phyloP scores from a whole-genome alignment of 2,888 invertebrate genomes.

The Cacoxenus indagator region DNA sequence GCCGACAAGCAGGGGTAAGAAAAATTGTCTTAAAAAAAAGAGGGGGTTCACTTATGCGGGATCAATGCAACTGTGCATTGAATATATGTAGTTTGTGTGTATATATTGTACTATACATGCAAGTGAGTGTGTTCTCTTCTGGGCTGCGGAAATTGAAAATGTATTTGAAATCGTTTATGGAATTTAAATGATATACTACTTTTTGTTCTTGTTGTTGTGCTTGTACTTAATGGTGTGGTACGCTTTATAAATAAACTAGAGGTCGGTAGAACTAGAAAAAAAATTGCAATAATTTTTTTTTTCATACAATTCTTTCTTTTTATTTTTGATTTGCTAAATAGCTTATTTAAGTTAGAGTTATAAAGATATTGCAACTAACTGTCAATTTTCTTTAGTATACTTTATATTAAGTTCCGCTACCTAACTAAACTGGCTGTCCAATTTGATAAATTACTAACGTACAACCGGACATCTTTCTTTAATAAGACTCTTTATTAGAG shows the following conservation, averaged over 20 bases:
- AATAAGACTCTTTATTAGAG: no score
- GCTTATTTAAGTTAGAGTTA: no score
- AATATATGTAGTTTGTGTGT: no score
- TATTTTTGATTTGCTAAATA: no score
- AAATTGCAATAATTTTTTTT: background rate
- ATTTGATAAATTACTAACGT: no score
- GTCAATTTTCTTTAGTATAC: no score
- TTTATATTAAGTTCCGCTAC: no score
- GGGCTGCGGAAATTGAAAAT: constrained; percentile 36
- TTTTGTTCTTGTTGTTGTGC: background rate
- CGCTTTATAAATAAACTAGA: constrained; percentile 57
- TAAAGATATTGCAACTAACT: no score
- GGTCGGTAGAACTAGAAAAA: constrained; percentile 34
- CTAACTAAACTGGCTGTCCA: no score
- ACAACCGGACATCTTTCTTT: no score
- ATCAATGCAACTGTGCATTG: background rate
- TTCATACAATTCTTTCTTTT: background rate
- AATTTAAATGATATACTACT: constrained; percentile 46
- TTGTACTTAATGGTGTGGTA: constrained; percentile 29
- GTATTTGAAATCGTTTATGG: constrained; percentile 32
- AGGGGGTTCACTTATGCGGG: background rate
- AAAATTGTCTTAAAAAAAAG: background rate
- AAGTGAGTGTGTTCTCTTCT: background rate
- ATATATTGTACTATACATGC: background rate
- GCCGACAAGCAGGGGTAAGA: no score